These are phyloP conservation scores for Suricata suricatta DNA, from an alignment of 2,113 vertebrate genomes.

Conservation along the genomic window DNA sequence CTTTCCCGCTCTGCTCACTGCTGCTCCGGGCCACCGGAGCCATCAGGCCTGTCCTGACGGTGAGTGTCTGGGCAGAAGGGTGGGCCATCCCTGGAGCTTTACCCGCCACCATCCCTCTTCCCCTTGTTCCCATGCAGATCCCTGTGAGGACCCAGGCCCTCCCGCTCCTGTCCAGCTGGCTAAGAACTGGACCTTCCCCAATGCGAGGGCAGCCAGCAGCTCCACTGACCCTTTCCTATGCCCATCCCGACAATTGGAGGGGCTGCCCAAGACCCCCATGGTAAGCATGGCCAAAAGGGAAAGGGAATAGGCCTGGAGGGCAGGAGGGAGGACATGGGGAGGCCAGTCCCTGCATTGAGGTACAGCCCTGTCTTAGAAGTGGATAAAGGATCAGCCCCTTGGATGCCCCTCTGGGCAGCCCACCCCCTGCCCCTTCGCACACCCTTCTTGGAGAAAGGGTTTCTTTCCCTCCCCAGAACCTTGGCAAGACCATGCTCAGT, in stretches of 20 bases:
- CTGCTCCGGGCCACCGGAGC: neutral
- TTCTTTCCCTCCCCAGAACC: neutral
- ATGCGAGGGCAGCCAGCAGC: constrained; percentile 85
- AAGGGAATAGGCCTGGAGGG: neutral
- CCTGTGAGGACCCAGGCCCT: constrained; percentile 74
- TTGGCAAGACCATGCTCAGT: neutral
- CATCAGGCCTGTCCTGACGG: constrained; percentile 77
- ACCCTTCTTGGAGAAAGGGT: neutral
- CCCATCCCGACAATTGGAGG: constrained; percentile 86
- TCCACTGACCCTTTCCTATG: constrained; percentile 89
- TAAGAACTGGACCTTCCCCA: constrained; percentile 95
- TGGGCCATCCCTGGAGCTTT: neutral
- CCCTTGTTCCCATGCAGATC: constrained; percentile 67
- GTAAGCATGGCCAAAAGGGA: constrained; percentile 69
- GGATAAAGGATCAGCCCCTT: neutral
- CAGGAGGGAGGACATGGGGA: neutral
- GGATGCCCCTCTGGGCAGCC: neutral
- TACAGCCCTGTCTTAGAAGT: neutral
- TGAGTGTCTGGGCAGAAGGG: constrained; percentile 39
- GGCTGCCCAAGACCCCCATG: constrained; percentile 83
- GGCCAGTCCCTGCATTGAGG: neutral
- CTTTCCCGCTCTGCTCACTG: constrained; percentile 81
- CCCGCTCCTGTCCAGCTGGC: constrained; percentile 79
- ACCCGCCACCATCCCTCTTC: neutral
- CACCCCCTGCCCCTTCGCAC: neutral